Evolutionary conservation across 2,888 invertebrate species (phyloP).

Genomic region (Anorthoa munda): DNA sequence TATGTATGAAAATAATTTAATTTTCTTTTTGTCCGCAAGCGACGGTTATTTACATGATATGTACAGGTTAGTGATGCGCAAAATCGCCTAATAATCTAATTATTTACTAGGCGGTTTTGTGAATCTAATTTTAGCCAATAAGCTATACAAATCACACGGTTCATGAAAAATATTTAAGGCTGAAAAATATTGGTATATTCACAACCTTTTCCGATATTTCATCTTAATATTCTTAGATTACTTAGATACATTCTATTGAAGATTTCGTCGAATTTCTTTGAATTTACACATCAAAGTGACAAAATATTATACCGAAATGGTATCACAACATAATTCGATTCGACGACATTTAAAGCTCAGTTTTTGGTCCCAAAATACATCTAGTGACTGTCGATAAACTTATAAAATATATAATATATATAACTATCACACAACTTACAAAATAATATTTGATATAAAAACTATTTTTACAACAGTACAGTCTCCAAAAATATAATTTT

Average conservation of each 20-base stretch:
- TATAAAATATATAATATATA: slow-evolving; percentile 83
- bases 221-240: slow-evolving; percentile 9
- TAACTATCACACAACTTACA: slow-evolving; percentile 85
- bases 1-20: slow-evolving; percentile 76
- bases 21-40: slow-evolving; percentile 65
- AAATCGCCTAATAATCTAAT: not conserved
- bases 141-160: slow-evolving; percentile 33
- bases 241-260: slow-evolving; percentile 25
- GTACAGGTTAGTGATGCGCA: slow-evolving; percentile 59
- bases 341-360: slow-evolving; percentile 81
- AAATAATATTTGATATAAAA: slow-evolving; percentile 67
- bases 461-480: slow-evolving; percentile 73
- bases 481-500: slow-evolving; percentile 79
- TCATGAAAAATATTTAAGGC: slow-evolving; percentile 17
- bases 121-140: slow-evolving; percentile 17
- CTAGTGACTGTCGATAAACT: slow-evolving; percentile 72
- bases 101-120: not conserved
- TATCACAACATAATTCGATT: slow-evolving; percentile 36
- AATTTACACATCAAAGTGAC: slow-evolving; percentile 43
- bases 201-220: slow-evolving; percentile 56
- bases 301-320: slow-evolving; percentile 24
- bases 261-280: slow-evolving; percentile 21
- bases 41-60: slow-evolving; percentile 68
- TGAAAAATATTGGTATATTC: slow-evolving; percentile 45
- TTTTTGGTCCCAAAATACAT: slow-evolving; percentile 81